Evolutionary conservation across 2,797 vertebrate genomes (phyloP), one percentile per base, ranked within the genome.

Genomic region (Anolis apletophallus): DNA sequence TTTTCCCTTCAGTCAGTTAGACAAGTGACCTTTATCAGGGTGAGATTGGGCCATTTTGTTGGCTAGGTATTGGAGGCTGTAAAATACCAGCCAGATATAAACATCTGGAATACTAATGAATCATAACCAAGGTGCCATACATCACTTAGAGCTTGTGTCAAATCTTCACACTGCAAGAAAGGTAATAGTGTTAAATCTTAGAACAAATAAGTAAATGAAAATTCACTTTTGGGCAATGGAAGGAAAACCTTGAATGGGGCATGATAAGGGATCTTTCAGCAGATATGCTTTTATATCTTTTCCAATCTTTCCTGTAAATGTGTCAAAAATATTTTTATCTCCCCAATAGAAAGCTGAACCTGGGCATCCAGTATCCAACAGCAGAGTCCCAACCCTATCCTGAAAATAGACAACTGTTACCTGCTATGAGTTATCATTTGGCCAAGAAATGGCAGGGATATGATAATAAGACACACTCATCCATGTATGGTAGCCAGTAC

Each of bases 261-360:
- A 29, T 19, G 81, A 81, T 52, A 85, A 32, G n/a, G 29, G 50
- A 81, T 86, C 57, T 92, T 87, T 69, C 46, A 75, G 69, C 85
- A 2, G 16, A 72, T 0, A 71, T 83, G 80, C 3, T 85, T 1
- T 83, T 87, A 83, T 85, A 85, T 77, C 61, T 77, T 76, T 85
- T 83, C 72, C 40, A 90, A 85, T 87, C 75, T 26, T 85, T 21
- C 59, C 79, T 80, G 81, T 74, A 94, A 94, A 91, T 68, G 26
- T 82, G 40, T 69, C 59, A 55, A 87, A 87, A 59, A 34, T 13
- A 46, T 81, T 21, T 87, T 88, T 36, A 21, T 90, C 88, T 91
- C 83, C 85, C 80, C 88, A 83, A 81, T 0, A 0, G 85, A 86
- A 89, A 91, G 80, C 23, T 32, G 13, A 84, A 59, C 90, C 61